Evolutionary conservation across 2,113 vertebrate species (phyloP), one percentile per base, ranked within the genome.

Genomic region (Anseranas semipalmata): DNA sequence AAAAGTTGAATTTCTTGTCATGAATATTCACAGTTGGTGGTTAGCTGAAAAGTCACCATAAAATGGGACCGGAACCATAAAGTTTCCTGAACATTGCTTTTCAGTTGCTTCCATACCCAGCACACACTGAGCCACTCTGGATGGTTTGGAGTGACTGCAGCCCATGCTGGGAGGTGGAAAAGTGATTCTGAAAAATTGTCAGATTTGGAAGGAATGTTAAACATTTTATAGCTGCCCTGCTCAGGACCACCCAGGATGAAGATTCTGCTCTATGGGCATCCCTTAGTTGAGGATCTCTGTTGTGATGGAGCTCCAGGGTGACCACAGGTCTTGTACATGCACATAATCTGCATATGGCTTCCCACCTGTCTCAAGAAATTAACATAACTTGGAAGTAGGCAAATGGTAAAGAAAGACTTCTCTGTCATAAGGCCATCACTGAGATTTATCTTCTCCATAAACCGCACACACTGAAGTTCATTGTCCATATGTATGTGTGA

Each of bases 101-200:
- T 90, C 39, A 66, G 59, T 37, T 76, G 24, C 55, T 86, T 89
- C 39, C 15, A 27, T 13, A 68, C 10, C 5, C 32, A 86, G 59
- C 67, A 67, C 6, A 39, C 25, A 77, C 9, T 58, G 39, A 89
- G 8, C 24, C 19, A 52, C 41, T 41, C 16, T 73, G 27, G 14
- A 50, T 52, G 37, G 15, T 7, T 27, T 72, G 28, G 82, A 85
- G 12, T 35, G 18, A 71, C 27, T 13, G 12, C 15, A 46, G 17
- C 9, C 53, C 18, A 59, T 0, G 0, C 16, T 50, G 27, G 13
- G 18, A 87, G 21, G 20, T 50, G 1, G 35, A 59, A 83, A 75
- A 85, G 43, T 67, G n/a, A 27, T 72, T 79, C 43, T 52, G 8
- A 75, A 83, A 55, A 68, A 56, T 27, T 28, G 12, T 56, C 30